Percentiles rank a stretch among this genome's conserved stretches.
Evolutionary conservation across 2,113 vertebrate species (phyloP).

Genomic region (Tinamus guttatus): DNA sequence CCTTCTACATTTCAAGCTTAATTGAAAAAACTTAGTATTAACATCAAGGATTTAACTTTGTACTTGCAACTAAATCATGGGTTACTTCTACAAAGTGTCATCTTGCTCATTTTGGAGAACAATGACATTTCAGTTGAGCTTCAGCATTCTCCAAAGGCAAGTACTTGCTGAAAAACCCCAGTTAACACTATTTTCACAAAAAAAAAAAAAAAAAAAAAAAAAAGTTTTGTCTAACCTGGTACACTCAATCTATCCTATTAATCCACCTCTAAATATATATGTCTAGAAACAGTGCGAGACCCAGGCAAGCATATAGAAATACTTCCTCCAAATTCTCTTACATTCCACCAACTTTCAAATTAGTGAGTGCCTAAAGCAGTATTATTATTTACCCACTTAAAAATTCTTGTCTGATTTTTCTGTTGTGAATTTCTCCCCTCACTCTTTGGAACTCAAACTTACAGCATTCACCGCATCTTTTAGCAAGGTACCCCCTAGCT

Average conservation of each 20-base stretch:
- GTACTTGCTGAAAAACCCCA: neutral
- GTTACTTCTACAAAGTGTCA: neutral
- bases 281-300: neutral
- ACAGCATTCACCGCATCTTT: neutral
- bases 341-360: neutral
- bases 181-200: neutral
- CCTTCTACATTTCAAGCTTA: neutral
- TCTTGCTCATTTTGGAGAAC: neutral
- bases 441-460: neutral
- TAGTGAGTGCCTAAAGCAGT: too few relatives aligned
- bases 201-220: too few relatives aligned
- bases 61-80: accelerated
- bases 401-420: too few relatives aligned
- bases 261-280: neutral
- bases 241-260: neutral
- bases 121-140: neutral
- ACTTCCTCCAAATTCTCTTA: neutral
- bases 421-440: too few relatives aligned
- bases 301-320: neutral
- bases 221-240: neutral
- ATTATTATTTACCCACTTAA: too few relatives aligned
- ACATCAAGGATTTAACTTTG: neutral
- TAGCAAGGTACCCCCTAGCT: neutral
- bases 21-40: neutral
- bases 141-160: neutral